phyloP scores from a whole-genome alignment of 2,113 vertebrate genomes.

The Epinephelus cyanopodus region DNA sequence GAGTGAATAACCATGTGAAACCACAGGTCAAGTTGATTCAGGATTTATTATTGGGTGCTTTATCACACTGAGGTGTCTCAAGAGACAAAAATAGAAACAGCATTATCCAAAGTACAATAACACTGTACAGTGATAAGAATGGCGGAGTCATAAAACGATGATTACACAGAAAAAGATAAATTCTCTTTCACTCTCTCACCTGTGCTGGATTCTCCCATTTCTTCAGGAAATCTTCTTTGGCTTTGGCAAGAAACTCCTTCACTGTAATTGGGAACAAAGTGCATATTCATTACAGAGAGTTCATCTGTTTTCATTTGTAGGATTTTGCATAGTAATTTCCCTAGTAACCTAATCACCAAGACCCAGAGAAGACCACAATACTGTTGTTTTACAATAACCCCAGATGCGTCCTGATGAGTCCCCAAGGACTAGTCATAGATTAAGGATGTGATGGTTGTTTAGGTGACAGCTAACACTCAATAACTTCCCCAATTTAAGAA shows the following conservation, averaged over 20 bases:
- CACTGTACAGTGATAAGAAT: background rate
- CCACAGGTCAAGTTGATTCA: background rate
- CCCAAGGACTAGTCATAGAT: too few species aligned
- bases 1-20: constrained; percentile 15
- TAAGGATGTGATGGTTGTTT: too few species aligned
- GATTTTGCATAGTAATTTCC: background rate
- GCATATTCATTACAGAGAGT: background rate
- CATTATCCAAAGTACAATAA: background rate
- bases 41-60: background rate
- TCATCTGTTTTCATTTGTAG: background rate
- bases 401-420: too few species aligned
- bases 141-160: background rate
- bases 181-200: constrained; percentile 69
- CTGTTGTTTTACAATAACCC: background rate
- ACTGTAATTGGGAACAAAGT: constrained; percentile 79
- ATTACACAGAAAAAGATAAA: background rate
- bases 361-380: background rate
- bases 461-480: too few species aligned
- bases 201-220: constrained; percentile 96
- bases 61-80: background rate
- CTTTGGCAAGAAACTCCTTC: constrained; percentile 97
- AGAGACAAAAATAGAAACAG: background rate
- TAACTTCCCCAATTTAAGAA: too few species aligned
- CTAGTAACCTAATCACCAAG: background rate
- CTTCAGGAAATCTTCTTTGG: constrained; percentile 96